Evolutionary conservation across 1,140 invertebrate species (phyloP).

Genomic region (Parapsyche elsis): DNA sequence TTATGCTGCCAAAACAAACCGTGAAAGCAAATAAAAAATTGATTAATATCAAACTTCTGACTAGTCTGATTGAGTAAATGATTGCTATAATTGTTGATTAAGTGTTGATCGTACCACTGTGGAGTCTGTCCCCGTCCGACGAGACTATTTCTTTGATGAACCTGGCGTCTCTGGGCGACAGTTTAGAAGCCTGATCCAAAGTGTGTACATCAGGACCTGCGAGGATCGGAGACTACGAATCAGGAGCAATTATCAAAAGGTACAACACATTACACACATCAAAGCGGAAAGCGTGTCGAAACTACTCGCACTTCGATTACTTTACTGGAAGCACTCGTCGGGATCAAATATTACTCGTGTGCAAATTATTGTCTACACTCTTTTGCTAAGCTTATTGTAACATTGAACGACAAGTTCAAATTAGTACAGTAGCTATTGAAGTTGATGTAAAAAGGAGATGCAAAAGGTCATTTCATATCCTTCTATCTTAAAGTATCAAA

Average conservation of each 20-base stretch:
- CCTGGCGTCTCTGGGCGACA: slow-evolving; percentile 50
- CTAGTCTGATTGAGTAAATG: not conserved
- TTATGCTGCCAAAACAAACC: slow-evolving; percentile 21
- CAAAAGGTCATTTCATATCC: not conserved
- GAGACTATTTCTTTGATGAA: slow-evolving; percentile 42
- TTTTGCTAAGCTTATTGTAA: too few relatives aligned
- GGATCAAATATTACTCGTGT: too few relatives aligned
- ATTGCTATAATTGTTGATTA: not conserved
- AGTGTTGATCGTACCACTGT: slow-evolving; percentile 43
- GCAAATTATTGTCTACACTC: too few relatives aligned
- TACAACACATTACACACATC: too few relatives aligned
- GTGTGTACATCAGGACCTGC: slow-evolving; percentile 49
- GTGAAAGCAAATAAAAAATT: slow-evolving; percentile 20
- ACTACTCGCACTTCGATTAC: too few relatives aligned
- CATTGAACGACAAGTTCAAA: too few relatives aligned
- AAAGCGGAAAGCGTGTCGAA: too few relatives aligned
- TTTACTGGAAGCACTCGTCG: too few relatives aligned
- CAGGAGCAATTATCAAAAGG: not conserved
- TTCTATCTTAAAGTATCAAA: not conserved
- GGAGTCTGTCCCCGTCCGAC: slow-evolving; percentile 39
- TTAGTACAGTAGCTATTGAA: too few relatives aligned
- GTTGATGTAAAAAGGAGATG: not conserved
- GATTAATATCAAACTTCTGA: not conserved
- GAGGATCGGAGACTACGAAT: slow-evolving; percentile 24
- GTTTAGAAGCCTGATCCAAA: slow-evolving; percentile 38